These are phyloP conservation scores for Microtus pennsylvanicus DNA, from an alignment of 2,113 vertebrate genomes.

Conservation along the genomic window DNA sequence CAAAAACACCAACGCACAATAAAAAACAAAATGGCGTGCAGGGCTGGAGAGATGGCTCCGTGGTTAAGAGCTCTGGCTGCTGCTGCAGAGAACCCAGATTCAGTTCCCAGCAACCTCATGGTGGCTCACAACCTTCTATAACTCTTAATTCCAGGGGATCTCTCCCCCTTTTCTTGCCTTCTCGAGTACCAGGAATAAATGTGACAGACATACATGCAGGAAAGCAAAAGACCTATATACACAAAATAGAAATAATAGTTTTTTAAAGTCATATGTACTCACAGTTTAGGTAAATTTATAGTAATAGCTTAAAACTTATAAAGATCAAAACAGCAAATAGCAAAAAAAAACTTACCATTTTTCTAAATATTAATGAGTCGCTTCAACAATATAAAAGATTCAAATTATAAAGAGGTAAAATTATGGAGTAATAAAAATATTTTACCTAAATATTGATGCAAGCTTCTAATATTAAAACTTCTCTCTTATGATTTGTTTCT, in stretches of 20 bases:
- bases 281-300: not conserved
- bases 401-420: not conserved
- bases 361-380: not conserved
- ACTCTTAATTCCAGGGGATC: not conserved
- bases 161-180: not conserved
- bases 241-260: not conserved
- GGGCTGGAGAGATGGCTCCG: not conserved
- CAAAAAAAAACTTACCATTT: not conserved
- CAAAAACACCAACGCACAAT: not conserved
- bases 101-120: not conserved
- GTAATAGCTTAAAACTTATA: not conserved
- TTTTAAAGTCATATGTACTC: not conserved
- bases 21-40: not conserved
- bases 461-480: conserved; percentile 18
- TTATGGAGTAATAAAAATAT: not conserved
- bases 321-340: conserved; percentile 25
- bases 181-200: not conserved
- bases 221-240: not conserved
- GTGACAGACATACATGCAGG: not conserved
- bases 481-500: not conserved
- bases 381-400: conserved; percentile 3
- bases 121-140: not conserved
- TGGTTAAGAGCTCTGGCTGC: not conserved
- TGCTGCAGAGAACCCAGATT: not conserved
- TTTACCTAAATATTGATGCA: conserved; percentile 27